Percentiles rank a stretch among this genome's conserved stretches.
Evolutionary conservation across 2,797 vertebrate species (phyloP).

Genomic region (Cyprinella venusta): DNA sequence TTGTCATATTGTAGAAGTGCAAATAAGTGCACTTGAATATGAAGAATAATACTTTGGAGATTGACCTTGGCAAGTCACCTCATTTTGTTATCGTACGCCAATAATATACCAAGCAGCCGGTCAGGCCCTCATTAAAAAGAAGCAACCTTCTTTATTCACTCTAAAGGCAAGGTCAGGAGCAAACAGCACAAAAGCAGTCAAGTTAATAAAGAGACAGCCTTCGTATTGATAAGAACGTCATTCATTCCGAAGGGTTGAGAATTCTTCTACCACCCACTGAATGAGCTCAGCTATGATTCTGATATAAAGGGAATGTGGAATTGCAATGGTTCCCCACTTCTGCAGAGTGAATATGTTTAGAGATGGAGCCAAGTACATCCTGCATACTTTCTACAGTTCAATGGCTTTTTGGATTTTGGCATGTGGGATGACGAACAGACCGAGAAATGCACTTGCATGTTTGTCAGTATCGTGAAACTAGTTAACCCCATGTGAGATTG

Average conservation of each 20-base stretch:
- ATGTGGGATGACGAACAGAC: not conserved
- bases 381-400: not conserved
- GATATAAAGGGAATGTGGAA: not conserved
- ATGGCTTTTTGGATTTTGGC: not conserved
- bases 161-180: conserved; percentile 10
- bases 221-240: conserved; percentile 15
- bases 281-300: not conserved
- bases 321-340: not conserved
- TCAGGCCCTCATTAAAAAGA: conserved; percentile 22
- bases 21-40: conserved; percentile 9
- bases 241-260: not conserved
- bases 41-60: not conserved
- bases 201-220: conserved; percentile 35
- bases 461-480: not conserved
- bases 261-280: conserved; percentile 12
- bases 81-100: conserved; percentile 3
- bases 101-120: not conserved
- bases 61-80: conserved; percentile 25
- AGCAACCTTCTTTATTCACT: conserved; percentile 13
- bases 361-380: not conserved
- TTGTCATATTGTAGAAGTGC: not conserved
- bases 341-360: conserved; percentile 7
- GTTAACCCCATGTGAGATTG: not conserved
- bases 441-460: not conserved
- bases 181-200: not conserved